Evolutionary conservation across 2,113 vertebrate genomes (phyloP).

Genomic region (Entelurus aequoreus): DNA sequence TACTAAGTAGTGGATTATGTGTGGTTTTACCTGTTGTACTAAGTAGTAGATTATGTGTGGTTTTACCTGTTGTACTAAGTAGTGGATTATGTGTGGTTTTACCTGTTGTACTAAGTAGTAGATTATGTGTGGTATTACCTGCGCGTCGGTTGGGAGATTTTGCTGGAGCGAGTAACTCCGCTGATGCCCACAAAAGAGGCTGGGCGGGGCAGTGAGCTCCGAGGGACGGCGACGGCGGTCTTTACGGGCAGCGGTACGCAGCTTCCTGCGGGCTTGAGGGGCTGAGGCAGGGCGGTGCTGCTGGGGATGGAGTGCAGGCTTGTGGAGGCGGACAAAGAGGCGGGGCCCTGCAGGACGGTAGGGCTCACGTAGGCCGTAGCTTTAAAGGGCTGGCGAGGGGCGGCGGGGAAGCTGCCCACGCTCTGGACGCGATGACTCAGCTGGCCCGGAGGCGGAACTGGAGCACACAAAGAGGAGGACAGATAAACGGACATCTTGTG

Average conservation of each 20-base stretch:
- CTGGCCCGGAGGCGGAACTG: conserved; percentile 90
- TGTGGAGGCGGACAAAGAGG: conserved; percentile 70
- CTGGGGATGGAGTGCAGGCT: conserved; percentile 76
- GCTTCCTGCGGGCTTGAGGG: conserved; percentile 77
- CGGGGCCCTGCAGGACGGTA: conserved; percentile 86
- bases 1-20: no score
- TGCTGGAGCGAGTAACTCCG: conserved; percentile 81
- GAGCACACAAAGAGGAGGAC: conserved; percentile 3
- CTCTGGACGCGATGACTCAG: conserved; percentile 89
- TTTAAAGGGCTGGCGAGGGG: conserved; percentile 82
- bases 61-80: no score
- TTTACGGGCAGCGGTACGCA: conserved; percentile 78
- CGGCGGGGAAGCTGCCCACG: conserved; percentile 84
- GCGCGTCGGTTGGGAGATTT: conserved; percentile 87
- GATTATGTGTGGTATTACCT: conserved; percentile 71
- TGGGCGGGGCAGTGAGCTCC: conserved; percentile 90
- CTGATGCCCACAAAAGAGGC: conserved; percentile 81
- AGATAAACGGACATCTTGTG: not conserved
- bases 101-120: not conserved
- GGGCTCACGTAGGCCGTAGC: conserved; percentile 96
- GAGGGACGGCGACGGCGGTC: conserved; percentile 60
- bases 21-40: no score
- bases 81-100: not conserved
- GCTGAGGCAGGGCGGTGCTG: conserved; percentile 76
- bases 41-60: no score